Base-by-base conservation (phyloP, 2,888 invertebrate genomes). In the Drosophila leonis region DNA sequence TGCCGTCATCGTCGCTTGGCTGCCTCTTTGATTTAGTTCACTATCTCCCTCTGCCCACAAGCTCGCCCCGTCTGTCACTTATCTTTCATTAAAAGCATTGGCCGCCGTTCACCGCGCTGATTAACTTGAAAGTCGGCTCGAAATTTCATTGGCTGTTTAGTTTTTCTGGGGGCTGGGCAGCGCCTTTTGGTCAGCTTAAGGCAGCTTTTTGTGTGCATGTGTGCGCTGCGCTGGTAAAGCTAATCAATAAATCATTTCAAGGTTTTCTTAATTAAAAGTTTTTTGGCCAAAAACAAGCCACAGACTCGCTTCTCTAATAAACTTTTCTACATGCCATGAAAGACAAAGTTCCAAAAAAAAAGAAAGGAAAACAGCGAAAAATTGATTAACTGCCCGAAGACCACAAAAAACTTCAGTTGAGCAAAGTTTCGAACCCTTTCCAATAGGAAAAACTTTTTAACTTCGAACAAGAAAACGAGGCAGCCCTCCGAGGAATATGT, bases 261-360 rank as follows among this genome's bases (percentile, higher is more conserved):
- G 91, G 91, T 90, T 91, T 91, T 91, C 91, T 91, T 91, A 91
- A 91, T 91, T 91, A 91, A 91, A 91, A 91, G 70, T 90, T 91
- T 91, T 83, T 82, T 70, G 82, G 73, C 82, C 77, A 79, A 76
- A 81, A 81, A 79, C 80, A 75, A 71, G 73, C 80, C 84, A 88
- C 75, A 85, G 69, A 51, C 56, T 67, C 48, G 55, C 49, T 62
- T 61, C 65, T 56, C 70, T 66, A 75, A 76, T 72, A 80, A 88
- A 88, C 83, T 88, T 90, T 90, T 79, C 67, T 69, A 81, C 78
- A 83, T 67, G 65, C 70, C 44, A 59, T 52, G 51, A 56, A 57
- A 63, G 20, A 64, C 67, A 68, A 62, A 27, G 72, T 66, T 78
- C 33, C 33, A 49, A 52, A 62, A 55, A 59, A 15, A 81, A 60